Evolutionary conservation across 2,888 invertebrate genomes (phyloP).

Genomic region (Plebejus anna): DNA sequence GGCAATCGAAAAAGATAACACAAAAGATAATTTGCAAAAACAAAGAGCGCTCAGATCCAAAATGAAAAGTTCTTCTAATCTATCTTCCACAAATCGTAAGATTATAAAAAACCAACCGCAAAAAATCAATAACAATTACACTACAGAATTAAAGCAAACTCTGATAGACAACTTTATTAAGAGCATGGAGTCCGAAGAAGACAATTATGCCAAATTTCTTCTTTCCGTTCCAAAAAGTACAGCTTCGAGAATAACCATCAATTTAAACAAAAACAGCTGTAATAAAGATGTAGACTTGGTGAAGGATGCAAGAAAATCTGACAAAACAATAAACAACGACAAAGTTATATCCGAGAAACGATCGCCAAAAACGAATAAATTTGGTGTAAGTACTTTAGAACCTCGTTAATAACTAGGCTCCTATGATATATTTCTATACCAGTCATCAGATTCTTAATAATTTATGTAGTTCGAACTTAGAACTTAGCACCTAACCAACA

Average conservation of each 20-base stretch:
- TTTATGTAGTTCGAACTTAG: neutral
- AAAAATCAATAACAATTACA: slow-evolving; percentile 34
- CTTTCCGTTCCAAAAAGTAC: slow-evolving; percentile 40
- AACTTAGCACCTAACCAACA: neutral
- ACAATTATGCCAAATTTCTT: slow-evolving; percentile 37
- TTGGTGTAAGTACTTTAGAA: slow-evolving; percentile 3
- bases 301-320: slow-evolving; percentile 30
- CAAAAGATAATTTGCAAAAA: neutral
- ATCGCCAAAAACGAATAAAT: neutral
- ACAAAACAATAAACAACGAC: neutral
- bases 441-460: neutral
- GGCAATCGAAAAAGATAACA: neutral
- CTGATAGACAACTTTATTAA: slow-evolving; percentile 54
- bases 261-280: slow-evolving; percentile 54
- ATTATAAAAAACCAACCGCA: neutral
- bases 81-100: neutral
- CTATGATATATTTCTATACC: neutral
- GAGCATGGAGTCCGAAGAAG: slow-evolving; percentile 44
- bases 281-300: slow-evolving; percentile 46
- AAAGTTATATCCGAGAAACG: neutral
- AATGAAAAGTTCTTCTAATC: neutral
- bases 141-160: slow-evolving; percentile 52
- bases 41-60: neutral
- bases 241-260: slow-evolving; percentile 54
- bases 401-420: neutral